A percentile compares a stretch with the other conserved stretches of the same genome.
Conservation (phyloP, 2,797 vertebrate genomes). For the Falco berigora region DNA sequence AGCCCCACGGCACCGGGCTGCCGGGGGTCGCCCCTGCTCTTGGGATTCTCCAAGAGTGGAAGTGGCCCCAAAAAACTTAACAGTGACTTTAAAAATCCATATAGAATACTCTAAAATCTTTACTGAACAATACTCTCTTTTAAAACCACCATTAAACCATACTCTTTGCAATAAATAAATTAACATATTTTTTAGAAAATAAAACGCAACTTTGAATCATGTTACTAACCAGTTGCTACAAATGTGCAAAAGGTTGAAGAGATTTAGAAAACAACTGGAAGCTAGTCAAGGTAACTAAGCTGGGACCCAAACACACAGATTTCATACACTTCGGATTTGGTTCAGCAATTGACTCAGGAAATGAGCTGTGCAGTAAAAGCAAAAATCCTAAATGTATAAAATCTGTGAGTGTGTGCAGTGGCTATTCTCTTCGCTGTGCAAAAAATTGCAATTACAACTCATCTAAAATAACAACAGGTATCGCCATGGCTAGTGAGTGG, state of each 20-base stretch:
- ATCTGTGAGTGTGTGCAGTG: background rate
- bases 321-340: conserved; percentile 8
- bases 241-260: conserved; percentile 36
- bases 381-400: background rate
- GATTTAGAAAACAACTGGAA: background rate
- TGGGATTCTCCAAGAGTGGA: fast-evolving
- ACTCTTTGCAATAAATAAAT: conserved; percentile 67
- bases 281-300: background rate
- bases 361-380: background rate
- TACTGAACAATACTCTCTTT: conserved; percentile 14
- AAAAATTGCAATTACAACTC: background rate
- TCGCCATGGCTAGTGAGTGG: background rate
- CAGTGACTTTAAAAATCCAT: conserved; percentile 43
- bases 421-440: background rate
- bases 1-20: background rate
- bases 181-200: conserved; percentile 46
- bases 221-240: conserved; percentile 36
- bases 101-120: conserved; percentile 40
- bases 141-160: conserved; percentile 32
- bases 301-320: background rate
- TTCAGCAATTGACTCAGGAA: background rate
- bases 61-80: background rate
- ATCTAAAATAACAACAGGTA: background rate
- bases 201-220: background rate
- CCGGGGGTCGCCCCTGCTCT: background rate